Conservation (phyloP, 2,797 vertebrate species). For the Hyperoplus lanceolatus region DNA sequence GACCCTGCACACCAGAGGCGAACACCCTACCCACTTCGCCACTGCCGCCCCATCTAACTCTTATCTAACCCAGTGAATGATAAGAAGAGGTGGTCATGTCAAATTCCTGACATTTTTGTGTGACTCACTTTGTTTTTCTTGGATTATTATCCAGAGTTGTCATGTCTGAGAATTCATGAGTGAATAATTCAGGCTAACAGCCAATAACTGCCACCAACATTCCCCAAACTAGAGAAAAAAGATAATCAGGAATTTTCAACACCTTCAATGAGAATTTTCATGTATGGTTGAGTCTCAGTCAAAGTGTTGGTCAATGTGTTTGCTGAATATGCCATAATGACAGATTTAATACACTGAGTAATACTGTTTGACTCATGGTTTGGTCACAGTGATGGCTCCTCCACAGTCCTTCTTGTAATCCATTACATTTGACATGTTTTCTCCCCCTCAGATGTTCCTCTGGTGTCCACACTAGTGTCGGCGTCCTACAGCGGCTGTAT, state of each 20-base stretch:
- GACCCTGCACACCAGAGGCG: too few species aligned
- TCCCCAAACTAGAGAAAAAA: not conserved
- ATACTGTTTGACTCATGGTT: not conserved
- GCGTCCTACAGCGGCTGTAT: slow-evolving; percentile 95
- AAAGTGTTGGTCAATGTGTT: slow-evolving; percentile 12
- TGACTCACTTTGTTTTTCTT: not conserved
- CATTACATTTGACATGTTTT: slow-evolving; percentile 30
- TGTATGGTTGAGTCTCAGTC: not conserved
- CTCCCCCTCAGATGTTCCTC: slow-evolving; percentile 88
- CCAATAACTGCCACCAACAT: not conserved
- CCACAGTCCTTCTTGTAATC: slow-evolving; percentile 5
- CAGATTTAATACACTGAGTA: slow-evolving; percentile 6
- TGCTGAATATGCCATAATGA: slow-evolving; percentile 1
- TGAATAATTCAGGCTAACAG: slow-evolving; percentile 3
- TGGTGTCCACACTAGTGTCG: slow-evolving; percentile 91
- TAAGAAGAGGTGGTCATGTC: not conserved
- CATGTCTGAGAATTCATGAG: not conserved
- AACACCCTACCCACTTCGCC: too few species aligned
- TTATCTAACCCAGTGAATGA: not conserved
- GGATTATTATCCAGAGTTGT: not conserved
- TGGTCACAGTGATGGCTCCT: not conserved
- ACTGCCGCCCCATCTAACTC: too few species aligned
- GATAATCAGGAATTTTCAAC: not conserved
- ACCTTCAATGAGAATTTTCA: not conserved
- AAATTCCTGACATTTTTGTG: not conserved